A percentile compares a stretch with the other conserved stretches of the same genome.
These are phyloP conservation scores for Thyatira batis DNA, from an alignment of 2,888 invertebrate species.

Conservation along the genomic window DNA sequence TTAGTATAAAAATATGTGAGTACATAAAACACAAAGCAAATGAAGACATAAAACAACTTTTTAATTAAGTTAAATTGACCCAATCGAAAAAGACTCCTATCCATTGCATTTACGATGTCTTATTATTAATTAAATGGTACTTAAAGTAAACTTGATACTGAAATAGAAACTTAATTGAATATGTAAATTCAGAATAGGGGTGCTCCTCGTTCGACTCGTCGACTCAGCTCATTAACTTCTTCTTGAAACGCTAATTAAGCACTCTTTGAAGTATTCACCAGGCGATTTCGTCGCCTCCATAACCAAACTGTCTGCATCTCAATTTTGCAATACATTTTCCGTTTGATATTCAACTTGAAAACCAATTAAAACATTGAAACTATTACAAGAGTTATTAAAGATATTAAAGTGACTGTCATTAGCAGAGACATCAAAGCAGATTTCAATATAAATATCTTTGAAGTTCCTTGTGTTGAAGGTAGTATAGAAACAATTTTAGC, in stretches of 20 bases:
- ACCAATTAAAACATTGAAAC: conserved; percentile 34
- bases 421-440: conserved; percentile 21
- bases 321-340: conserved; percentile 60
- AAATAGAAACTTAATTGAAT: conserved; percentile 30
- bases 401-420: conserved; percentile 25
- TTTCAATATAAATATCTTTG: conserved; percentile 34
- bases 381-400: conserved; percentile 1
- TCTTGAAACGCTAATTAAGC: conserved; percentile 67
- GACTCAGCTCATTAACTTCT: conserved; percentile 66
- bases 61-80: background rate
- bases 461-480: conserved; percentile 26
- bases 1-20: no score
- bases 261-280: conserved; percentile 65
- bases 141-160: conserved; percentile 3
- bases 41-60: background rate
- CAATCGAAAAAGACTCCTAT: background rate
- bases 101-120: background rate
- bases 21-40: background rate
- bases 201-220: conserved; percentile 30
- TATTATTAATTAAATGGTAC: conserved; percentile 2
- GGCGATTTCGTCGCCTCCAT: conserved; percentile 52
- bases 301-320: conserved; percentile 43
- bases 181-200: conserved; percentile 36
- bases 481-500: conserved; percentile 21
- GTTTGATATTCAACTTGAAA: conserved; percentile 44